Base-by-base conservation (phyloP, 1,140 invertebrate species). In the Calliopsis andreniformis region DNA sequence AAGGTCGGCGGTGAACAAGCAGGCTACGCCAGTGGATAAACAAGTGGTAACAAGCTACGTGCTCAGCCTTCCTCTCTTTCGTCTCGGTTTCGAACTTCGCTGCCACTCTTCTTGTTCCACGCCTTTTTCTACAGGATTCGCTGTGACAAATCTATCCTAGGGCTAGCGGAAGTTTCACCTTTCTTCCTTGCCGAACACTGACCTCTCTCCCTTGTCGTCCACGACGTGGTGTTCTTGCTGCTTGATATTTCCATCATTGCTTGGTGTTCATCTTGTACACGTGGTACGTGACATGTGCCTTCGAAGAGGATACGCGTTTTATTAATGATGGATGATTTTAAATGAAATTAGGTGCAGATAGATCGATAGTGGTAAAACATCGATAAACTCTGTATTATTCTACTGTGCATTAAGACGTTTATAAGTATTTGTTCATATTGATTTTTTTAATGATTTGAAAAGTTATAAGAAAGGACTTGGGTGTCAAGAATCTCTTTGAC, bases 41-140 rank as follows among this genome's bases (percentile, higher is more conserved):
- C 87, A 88, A 88, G 87, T 85, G 81, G 87, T 88, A 88, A 88
- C 87, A 88, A 88, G 87, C 84, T 88, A 88, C 87, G 87, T 88
- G 87, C 77, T 79, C 67, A 55, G 67, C 66, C 68, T 82, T 69
- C 23, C 53, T 49, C 78, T 55, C 78, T 47, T 1, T 42, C 39
- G 6, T 23, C 47, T 28, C 58, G 32, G n/a, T 51, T 35, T 47
- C 43, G 18, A n/a, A 12, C 53, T n/a, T 49, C 14, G 39, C 35
- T 35, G 35, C 45, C 10, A 7, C 18, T 18, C 28, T 45, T 20
- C 16, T 30, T 20, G 10, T 47, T 10, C 8, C n/a, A 63, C 43
- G 14, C 20, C 20, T 32, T 70, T 28, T 39, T 49, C n/a, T 6
- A 16, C 23, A 62, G 66, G 53, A 81, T 62, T 59, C 69, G 35